Evolutionary conservation across 2,797 vertebrate species (phyloP), one percentile per base, ranked within the genome.

Genomic region (Nasua narica): DNA sequence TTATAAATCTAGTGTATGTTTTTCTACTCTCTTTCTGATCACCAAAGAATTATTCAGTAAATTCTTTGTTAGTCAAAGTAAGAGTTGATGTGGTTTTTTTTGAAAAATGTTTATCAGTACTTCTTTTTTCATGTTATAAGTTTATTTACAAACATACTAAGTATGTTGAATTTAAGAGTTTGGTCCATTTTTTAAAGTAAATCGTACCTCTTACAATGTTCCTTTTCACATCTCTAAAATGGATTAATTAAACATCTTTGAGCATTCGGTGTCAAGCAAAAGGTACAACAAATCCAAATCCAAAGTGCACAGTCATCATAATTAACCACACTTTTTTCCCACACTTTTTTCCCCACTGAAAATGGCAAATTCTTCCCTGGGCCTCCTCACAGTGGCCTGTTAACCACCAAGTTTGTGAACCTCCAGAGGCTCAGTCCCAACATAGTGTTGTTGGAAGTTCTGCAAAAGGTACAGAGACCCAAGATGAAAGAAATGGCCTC

Each of bases 21-120:
- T 67, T 67, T 35, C 65, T 67, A 35, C 16, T 74, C 37, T 77
- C 46, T 94, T 81, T 54, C 50, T 86, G 43, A 19, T 77, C 32
- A 23, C 12, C 43, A 76, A 5, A 62, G 29, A 87, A 72, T 77
- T 79, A 21, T 90, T 94, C 37, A 87, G 82, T 69, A 86, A 65
- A 82, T 87, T 79, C 43, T 92, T 95, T 81, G 19, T 82, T 69
- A 56, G 12, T 83, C 15, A 88, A 81, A 92, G 46, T 87, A 95
- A 79, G 0, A 87, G n/a, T 48, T 43, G 65, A 82, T 94, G 32
- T 65, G 43, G 14, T 84, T 93, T 95, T 95, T 67, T 69, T 72
- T 72, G 19, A 25, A 84, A 95, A 79, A 25, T 54, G 19, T 21
- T 60, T 93, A 74, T 27, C 58, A 72, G 35, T 32, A 76, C 78